Percentiles rank a stretch among this genome's conserved stretches.
These are phyloP conservation scores for Scaptomyza caliginosa DNA, from an alignment of 2,888 invertebrate genomes.

Conservation along the genomic window DNA sequence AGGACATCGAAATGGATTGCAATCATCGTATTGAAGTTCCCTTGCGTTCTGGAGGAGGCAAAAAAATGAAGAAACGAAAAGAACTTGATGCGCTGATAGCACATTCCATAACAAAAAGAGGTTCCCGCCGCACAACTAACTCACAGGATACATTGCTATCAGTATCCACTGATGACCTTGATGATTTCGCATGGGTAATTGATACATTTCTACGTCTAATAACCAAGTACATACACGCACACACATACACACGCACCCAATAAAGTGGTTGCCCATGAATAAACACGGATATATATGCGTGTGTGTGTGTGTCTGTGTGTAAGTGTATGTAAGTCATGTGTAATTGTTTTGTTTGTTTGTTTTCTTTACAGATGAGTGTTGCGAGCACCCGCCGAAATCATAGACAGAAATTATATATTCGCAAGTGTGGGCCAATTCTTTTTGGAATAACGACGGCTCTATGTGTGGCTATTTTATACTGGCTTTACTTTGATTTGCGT, in stretches of 20 bases:
- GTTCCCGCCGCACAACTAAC: slow-evolving; percentile 65
- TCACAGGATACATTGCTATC: slow-evolving; percentile 87
- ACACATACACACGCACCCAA: not conserved
- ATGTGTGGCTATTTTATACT: slow-evolving; percentile 81
- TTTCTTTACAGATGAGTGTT: slow-evolving; percentile 52
- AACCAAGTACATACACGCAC: slow-evolving; percentile 4
- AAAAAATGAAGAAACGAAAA: slow-evolving; percentile 91
- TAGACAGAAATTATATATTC: slow-evolving; percentile 78
- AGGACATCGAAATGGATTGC: slow-evolving; percentile 85
- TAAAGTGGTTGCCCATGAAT: slow-evolving; percentile 1
- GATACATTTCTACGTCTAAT: slow-evolving; percentile 4
- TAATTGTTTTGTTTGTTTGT: slow-evolving; percentile 25
- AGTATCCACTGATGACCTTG: slow-evolving; percentile 87
- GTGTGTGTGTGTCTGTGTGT: slow-evolving; percentile 1
- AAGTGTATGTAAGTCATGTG: not conserved
- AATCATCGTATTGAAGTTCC: slow-evolving; percentile 88
- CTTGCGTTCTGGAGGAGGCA: slow-evolving; percentile 86
- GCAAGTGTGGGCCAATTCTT: slow-evolving; percentile 80
- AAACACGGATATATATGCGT: not conserved
- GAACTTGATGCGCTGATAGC: slow-evolving; percentile 90
- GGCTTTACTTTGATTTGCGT: slow-evolving; percentile 83
- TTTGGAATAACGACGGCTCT: slow-evolving; percentile 77
- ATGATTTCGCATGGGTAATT: slow-evolving; percentile 84
- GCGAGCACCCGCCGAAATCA: slow-evolving; percentile 74
- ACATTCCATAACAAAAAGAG: slow-evolving; percentile 83